Evolutionary conservation across 2,113 vertebrate genomes (phyloP).

Genomic region (Aythya baeri): DNA sequence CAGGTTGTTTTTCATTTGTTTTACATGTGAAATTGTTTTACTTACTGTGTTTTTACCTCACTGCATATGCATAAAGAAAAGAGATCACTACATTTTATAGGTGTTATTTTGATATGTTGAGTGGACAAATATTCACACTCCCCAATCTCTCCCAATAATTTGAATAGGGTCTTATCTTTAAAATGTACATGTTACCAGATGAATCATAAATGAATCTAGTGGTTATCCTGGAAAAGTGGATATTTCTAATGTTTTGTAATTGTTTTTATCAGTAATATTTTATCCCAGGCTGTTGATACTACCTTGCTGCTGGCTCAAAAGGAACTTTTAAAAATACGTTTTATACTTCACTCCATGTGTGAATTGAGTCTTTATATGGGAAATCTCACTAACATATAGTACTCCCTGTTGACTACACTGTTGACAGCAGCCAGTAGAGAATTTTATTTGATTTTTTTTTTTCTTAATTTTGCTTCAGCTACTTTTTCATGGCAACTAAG

Average conservation of each 20-base stretch:
- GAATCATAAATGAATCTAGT: neutral
- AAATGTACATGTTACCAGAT: neutral
- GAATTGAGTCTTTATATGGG: neutral
- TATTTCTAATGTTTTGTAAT: neutral
- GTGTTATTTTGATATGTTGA: neutral
- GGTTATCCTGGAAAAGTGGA: neutral
- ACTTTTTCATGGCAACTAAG: neutral
- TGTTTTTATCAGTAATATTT: neutral
- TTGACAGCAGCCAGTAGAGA: neutral
- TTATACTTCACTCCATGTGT: neutral
- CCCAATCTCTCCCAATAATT: neutral
- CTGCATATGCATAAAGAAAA: neutral
- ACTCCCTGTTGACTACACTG: neutral
- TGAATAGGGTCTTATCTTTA: neutral
- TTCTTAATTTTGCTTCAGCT: neutral
- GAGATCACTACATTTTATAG: neutral
- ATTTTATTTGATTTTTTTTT: constrained; percentile 25
- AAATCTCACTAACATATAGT: neutral
- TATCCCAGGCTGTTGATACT: neutral
- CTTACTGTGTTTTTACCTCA: neutral
- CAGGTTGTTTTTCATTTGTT: neutral
- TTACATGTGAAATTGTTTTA: neutral
- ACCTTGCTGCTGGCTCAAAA: neutral
- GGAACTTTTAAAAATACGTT: neutral
- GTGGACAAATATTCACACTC: neutral